These are phyloP conservation scores for Drosophila virilis DNA, from an alignment of 1,140 invertebrate genomes.

Conservation along the genomic window DNA sequence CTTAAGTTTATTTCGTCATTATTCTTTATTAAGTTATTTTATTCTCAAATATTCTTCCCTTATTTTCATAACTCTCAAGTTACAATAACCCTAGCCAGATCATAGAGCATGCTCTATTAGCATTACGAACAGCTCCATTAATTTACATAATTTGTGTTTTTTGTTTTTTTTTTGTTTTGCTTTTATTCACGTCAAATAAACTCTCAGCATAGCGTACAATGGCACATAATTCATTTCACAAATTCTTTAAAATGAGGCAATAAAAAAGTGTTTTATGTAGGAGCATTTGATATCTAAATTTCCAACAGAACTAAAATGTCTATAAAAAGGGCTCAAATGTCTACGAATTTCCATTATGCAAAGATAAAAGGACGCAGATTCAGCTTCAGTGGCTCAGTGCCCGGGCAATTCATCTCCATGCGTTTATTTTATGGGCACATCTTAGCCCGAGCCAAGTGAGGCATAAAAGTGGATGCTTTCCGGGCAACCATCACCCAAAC, in stretches of 20 bases:
- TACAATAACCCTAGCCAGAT: background rate
- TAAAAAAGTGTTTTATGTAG: conserved; percentile 42
- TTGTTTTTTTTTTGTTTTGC: background rate
- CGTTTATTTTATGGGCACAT: conserved; percentile 70
- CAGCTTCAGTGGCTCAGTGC: background rate
- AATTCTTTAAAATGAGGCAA: conserved; percentile 33
- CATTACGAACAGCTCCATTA: conserved; percentile 11
- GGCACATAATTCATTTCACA: conserved; percentile 53
- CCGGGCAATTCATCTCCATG: conserved; percentile 60
- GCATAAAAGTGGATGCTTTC: conserved; percentile 64
- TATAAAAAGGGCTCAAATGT: conserved; percentile 64
- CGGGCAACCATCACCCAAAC: conserved; percentile 19
- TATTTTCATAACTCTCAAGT: background rate
- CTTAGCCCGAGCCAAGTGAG: conserved; percentile 50
- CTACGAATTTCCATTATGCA: conserved; percentile 67
- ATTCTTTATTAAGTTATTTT: background rate
- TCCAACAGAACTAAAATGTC: conserved; percentile 46
- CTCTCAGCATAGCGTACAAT: conserved; percentile 31
- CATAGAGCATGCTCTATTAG: background rate
- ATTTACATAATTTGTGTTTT: conserved; percentile 7
- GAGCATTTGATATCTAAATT: conserved; percentile 22
- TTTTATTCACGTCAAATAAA: conserved; percentile 12
- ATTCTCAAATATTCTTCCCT: background rate
- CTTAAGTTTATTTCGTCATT: too few species aligned
- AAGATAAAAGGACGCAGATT: conserved; percentile 37